A percentile compares a stretch with the other conserved stretches of the same genome.
Evolutionary conservation across 2,113 vertebrate genomes (phyloP).

Genomic region (Pterocles gutturalis): DNA sequence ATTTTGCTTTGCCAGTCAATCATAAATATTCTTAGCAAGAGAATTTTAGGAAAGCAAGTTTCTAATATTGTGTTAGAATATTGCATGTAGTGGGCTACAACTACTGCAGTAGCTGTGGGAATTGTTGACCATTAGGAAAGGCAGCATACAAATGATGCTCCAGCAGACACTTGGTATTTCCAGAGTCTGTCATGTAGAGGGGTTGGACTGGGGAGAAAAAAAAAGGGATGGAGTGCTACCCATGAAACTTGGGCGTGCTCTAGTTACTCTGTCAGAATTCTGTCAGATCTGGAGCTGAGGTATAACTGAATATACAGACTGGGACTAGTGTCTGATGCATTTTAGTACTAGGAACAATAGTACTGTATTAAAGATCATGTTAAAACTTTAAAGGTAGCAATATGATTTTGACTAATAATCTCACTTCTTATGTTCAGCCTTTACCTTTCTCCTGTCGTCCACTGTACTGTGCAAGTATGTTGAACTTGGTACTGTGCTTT

Average conservation of each 20-base stretch:
- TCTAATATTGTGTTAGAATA: not conserved
- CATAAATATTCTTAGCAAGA: not conserved
- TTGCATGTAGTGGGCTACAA: accelerated
- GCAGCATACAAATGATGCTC: not conserved
- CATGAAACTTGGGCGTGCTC: not conserved
- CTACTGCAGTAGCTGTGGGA: not conserved
- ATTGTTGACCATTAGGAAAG: not conserved
- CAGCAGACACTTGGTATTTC: not conserved
- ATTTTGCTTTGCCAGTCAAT: not conserved
- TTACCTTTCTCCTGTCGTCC: slow-evolving; percentile 92
- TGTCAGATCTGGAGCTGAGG: not conserved
- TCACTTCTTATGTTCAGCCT: slow-evolving; percentile 77
- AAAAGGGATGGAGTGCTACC: not conserved
- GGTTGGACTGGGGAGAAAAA: not conserved
- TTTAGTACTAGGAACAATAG: not conserved
- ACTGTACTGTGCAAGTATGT: slow-evolving; percentile 92
- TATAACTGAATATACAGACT: not conserved
- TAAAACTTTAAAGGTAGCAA: not conserved
- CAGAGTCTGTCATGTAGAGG: accelerated
- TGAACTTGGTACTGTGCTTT: slow-evolving; percentile 93
- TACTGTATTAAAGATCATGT: not conserved
- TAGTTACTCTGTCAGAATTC: not conserved
- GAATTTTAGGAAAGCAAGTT: not conserved
- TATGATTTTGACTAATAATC: not conserved
- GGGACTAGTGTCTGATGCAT: not conserved